These are phyloP conservation scores for Plodia interpunctella DNA, from an alignment of 1,140 invertebrate species.

Conservation along the genomic window DNA sequence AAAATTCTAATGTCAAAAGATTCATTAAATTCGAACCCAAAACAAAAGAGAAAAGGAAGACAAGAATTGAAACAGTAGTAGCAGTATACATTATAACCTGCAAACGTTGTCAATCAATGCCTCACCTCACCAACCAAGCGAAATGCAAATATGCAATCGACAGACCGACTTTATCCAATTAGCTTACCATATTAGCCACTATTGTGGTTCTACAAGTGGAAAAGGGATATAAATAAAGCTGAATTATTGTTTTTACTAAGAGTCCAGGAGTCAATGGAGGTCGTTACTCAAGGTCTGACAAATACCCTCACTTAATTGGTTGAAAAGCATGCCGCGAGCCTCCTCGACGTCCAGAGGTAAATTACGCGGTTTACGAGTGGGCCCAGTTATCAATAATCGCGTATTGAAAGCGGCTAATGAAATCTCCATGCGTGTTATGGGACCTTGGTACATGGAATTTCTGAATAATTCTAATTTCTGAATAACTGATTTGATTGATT, in stretches of 20 bases:
- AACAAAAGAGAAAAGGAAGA: too few species aligned
- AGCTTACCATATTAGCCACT: not conserved
- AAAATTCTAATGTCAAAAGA: too few species aligned
- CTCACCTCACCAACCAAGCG: not conserved
- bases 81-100: not conserved
- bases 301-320: constrained; percentile 48
- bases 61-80: too few species aligned
- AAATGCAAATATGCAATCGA: not conserved
- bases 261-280: constrained; percentile 23
- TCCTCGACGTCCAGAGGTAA: constrained; percentile 35
- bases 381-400: constrained; percentile 50
- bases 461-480: too few species aligned
- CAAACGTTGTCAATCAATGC: not conserved
- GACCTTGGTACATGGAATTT: not conserved
- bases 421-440: constrained; percentile 9
- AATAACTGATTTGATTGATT: too few species aligned
- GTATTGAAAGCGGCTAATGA: constrained; percentile 36
- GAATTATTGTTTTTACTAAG: constrained; percentile 8
- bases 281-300: constrained; percentile 42
- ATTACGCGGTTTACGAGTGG: constrained; percentile 50
- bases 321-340: constrained; percentile 30
- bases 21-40: too few species aligned
- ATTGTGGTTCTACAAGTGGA: constrained; percentile 11
- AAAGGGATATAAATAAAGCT: constrained; percentile 11
- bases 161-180: not conserved